Percentiles rank a stretch among this genome's conserved stretches.
Evolutionary conservation across 1,140 invertebrate species (phyloP).

Genomic region (Zelostemma sp.): DNA sequence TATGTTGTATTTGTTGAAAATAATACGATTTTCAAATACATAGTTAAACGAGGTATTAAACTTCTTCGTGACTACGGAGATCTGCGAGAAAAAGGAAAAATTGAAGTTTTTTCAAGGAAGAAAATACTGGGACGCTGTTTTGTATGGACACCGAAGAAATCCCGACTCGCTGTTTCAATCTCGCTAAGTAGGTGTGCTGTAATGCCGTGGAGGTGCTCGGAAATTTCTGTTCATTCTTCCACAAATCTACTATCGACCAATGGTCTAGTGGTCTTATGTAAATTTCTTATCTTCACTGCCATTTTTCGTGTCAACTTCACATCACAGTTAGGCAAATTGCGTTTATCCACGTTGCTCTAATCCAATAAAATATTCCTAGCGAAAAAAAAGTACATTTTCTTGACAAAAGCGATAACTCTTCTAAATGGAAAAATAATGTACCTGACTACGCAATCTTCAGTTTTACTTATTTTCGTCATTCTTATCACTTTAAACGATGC

Average conservation of each 20-base stretch:
- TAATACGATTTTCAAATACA: not conserved
- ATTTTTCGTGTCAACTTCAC: constrained; percentile 29
- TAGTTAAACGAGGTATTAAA: too few species aligned
- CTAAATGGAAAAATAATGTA: too few species aligned
- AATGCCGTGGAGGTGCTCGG: constrained; percentile 26
- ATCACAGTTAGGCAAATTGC: constrained; percentile 16
- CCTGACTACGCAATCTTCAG: too few species aligned
- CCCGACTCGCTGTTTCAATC: constrained; percentile 41
- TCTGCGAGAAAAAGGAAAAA: constrained; percentile 30
- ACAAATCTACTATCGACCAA: constrained; percentile 32
- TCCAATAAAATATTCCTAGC: too few species aligned
- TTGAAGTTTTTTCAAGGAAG: constrained; percentile 26
- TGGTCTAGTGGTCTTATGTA: constrained; percentile 31
- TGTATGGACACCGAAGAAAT: constrained; percentile 38
- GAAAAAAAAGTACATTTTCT: too few species aligned
- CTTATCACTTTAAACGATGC: too few species aligned
- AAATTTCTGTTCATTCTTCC: constrained; percentile 20
- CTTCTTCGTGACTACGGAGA: not conserved
- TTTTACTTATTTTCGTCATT: too few species aligned
- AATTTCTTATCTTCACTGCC: constrained; percentile 42
- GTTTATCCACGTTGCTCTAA: too few species aligned
- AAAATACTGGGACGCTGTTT: constrained; percentile 27
- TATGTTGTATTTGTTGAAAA: too few species aligned
- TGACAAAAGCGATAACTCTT: too few species aligned
- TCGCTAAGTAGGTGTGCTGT: constrained; percentile 42